Evolutionary conservation across 2,113 vertebrate genomes (phyloP).

Genomic region (Anser cygnoides): DNA sequence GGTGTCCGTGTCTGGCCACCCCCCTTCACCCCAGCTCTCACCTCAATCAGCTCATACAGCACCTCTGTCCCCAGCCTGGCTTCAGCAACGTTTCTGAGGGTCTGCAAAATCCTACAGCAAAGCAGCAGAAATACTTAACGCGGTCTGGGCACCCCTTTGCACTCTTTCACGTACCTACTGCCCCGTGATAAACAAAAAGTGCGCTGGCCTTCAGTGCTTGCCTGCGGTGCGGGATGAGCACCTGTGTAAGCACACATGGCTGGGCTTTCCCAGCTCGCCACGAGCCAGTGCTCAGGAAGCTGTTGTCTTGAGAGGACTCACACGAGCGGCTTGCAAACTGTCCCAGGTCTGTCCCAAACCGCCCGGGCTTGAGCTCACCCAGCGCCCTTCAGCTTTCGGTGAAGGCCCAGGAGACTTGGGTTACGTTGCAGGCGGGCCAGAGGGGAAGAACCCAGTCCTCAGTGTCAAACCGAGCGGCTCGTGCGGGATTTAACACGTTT

Average conservation of each 20-base stretch:
- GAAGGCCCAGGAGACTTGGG: not conserved
- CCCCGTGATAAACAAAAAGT: not conserved
- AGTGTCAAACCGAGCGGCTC: not conserved
- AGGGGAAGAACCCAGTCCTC: not conserved
- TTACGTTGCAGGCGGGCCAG: not conserved
- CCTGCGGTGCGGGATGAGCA: not conserved
- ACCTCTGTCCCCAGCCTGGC: constrained; percentile 75
- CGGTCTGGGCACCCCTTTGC: not conserved
- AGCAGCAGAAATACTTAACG: not conserved
- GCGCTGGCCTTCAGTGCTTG: not conserved
- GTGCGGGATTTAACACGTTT: not conserved
- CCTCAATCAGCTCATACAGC: constrained; percentile 84
- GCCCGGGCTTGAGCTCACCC: not conserved
- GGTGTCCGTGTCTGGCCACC: not conserved
- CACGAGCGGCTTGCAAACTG: not conserved
- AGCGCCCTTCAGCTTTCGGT: not conserved
- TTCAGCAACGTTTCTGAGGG: constrained; percentile 69
- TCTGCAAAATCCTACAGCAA: constrained; percentile 74
- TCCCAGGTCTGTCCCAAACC: not conserved
- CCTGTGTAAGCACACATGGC: not conserved
- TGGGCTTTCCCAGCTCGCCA: fast-evolving
- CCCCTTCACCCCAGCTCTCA: constrained; percentile 30
- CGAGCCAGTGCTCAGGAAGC: not conserved
- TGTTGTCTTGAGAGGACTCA: not conserved
- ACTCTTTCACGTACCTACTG: not conserved